These are phyloP conservation scores for Rallus limicola DNA, from an alignment of 2,113 vertebrate genomes.

Conservation along the genomic window DNA sequence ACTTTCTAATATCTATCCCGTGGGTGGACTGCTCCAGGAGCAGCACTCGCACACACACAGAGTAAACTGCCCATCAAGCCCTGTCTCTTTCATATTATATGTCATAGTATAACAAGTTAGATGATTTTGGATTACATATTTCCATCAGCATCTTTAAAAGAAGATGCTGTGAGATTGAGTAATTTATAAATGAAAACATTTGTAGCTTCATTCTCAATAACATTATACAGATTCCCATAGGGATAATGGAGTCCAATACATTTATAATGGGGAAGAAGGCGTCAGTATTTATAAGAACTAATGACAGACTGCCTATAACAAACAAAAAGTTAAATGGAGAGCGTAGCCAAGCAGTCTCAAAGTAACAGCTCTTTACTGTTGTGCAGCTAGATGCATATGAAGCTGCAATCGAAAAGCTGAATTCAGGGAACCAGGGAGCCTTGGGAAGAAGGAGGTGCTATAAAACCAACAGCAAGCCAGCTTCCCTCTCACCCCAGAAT, in stretches of 20 bases:
- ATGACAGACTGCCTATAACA: background rate
- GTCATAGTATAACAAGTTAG: background rate
- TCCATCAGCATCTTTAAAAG: background rate
- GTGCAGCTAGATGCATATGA: background rate
- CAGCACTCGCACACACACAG: rapidly evolving
- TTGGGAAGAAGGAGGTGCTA: background rate
- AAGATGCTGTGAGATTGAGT: background rate
- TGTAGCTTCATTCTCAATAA: background rate
- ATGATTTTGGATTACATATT: background rate
- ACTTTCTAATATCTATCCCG: background rate
- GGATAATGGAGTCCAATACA: background rate
- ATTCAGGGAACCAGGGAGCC: background rate
- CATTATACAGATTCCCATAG: background rate
- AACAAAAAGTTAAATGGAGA: background rate
- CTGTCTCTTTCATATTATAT: background rate
- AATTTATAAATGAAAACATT: background rate
- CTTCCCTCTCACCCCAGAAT: background rate
- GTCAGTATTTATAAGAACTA: background rate
- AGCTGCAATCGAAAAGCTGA: background rate
- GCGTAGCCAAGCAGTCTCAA: background rate
- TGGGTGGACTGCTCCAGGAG: background rate
- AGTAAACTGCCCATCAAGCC: background rate
- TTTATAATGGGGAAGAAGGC: background rate
- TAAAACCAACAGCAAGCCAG: background rate
- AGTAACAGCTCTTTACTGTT: background rate